These are phyloP conservation scores for Leontocebus nigricollis DNA, from an alignment of 2,797 vertebrate genomes.

Conservation along the genomic window DNA sequence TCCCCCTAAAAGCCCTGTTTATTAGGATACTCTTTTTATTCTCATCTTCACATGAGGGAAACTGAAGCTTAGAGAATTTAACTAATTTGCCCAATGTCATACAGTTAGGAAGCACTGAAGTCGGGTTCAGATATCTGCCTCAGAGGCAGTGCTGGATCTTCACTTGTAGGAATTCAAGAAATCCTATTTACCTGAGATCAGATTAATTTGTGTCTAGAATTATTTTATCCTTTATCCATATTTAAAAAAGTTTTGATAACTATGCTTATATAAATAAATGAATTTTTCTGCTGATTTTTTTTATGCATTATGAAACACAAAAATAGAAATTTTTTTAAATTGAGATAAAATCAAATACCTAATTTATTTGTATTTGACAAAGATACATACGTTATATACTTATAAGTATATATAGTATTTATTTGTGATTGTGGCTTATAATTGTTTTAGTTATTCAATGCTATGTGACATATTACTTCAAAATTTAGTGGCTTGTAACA, in stretches of 20 bases:
- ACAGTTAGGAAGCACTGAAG: neutral
- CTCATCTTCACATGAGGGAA: neutral
- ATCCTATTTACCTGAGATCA: neutral
- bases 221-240: neutral
- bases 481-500: neutral
- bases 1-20: neutral
- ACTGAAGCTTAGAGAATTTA: neutral
- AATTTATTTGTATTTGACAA: neutral
- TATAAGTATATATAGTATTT: neutral
- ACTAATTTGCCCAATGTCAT: neutral
- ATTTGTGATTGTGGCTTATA: neutral
- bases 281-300: neutral
- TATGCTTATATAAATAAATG: neutral
- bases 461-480: neutral
- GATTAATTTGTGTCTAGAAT: neutral
- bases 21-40: neutral
- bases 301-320: neutral
- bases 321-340: conserved; percentile 7
- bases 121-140: neutral
- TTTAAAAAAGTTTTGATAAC: neutral
- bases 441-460: neutral
- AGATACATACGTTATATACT: neutral
- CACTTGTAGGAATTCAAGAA: neutral
- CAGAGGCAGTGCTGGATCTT: neutral
- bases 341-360: neutral